Conservation (phyloP, 30 jellyfish, hydroid and myxozoan species). For the Chironex yamaguchii region DNA sequence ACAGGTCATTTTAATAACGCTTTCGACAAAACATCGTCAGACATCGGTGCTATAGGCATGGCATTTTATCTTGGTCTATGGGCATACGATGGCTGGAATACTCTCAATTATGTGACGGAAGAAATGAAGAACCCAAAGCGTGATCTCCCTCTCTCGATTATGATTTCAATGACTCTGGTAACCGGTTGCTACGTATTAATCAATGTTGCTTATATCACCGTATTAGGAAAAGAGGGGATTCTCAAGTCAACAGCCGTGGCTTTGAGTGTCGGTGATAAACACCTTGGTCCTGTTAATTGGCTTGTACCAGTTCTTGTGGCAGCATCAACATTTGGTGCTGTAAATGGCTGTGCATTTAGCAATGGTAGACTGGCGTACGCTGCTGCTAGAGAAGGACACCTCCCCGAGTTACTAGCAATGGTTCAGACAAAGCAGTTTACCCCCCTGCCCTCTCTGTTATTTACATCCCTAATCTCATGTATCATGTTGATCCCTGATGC, state of each 20-base stretch:
- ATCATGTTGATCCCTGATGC: conserved; percentile 91
- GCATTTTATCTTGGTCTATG: conserved; percentile 92
- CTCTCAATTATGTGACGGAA: conserved; percentile 92
- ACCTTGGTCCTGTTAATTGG: conserved; percentile 86
- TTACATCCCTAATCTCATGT: conserved; percentile 85
- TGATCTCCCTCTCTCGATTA: conserved; percentile 87
- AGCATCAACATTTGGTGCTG: conserved; percentile 94
- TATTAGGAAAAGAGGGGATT: conserved; percentile 78
- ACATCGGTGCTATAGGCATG: conserved; percentile 78
- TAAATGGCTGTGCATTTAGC: conserved; percentile 86
- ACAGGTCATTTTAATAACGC: conserved; percentile 76
- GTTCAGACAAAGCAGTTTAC: conserved; percentile 78
- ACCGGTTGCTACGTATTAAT: conserved; percentile 89
- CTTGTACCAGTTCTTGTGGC: conserved; percentile 92
- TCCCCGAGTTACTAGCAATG: conserved; percentile 85
- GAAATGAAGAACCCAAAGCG: conserved; percentile 95
- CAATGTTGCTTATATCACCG: conserved; percentile 88
- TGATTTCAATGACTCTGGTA: conserved; percentile 81
- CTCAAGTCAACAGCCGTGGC: conserved; percentile 88
- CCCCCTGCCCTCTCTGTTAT: conserved; percentile 89
- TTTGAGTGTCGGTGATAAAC: conserved; percentile 84
- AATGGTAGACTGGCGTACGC: conserved; percentile 95
- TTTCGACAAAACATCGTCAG: conserved; percentile 71
- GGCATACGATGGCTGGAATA: conserved; percentile 99
- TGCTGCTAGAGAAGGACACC: conserved; percentile 96